phyloP scores from a whole-genome alignment of 2,888 invertebrate species.

The Drosophila ezoana region DNA sequence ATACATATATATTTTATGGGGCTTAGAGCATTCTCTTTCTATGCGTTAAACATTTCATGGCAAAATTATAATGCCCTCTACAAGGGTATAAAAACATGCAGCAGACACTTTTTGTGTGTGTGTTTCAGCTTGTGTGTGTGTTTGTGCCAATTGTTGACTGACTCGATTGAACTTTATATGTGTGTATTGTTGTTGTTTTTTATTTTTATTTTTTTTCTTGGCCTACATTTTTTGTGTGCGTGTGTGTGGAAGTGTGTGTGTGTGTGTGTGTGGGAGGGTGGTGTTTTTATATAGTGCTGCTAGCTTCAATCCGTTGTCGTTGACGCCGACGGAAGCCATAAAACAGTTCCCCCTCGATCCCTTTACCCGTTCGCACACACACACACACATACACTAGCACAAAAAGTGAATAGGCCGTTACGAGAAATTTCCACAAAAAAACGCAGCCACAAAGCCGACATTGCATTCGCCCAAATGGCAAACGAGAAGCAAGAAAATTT shows the following conservation, averaged over 20 bases:
- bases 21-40: too few species aligned
- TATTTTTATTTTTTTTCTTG: constrained; percentile 9
- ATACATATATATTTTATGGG: too few species aligned
- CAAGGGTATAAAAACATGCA: constrained; percentile 5
- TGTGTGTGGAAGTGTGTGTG: constrained; percentile 14
- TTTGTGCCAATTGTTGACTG: constrained; percentile 72
- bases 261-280: constrained; percentile 22
- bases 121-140: constrained; percentile 25
- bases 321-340: constrained; percentile 69
- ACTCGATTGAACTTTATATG: constrained; percentile 75
- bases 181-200: constrained; percentile 27
- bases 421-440: constrained; percentile 36
- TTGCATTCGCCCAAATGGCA: constrained; percentile 57
- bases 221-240: constrained; percentile 12
- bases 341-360: constrained; percentile 35
- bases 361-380: constrained; percentile 10
- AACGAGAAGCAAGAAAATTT: background rate
- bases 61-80: too few species aligned
- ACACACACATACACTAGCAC: constrained; percentile 1
- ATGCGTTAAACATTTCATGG: too few species aligned
- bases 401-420: constrained; percentile 32
- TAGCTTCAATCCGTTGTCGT: constrained; percentile 59
- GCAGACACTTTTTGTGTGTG: constrained; percentile 22
- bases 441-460: constrained; percentile 71
- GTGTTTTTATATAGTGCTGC: constrained; percentile 57